Conservation (phyloP, 2,113 vertebrate genomes). For the Nesoenas mayeri region DNA sequence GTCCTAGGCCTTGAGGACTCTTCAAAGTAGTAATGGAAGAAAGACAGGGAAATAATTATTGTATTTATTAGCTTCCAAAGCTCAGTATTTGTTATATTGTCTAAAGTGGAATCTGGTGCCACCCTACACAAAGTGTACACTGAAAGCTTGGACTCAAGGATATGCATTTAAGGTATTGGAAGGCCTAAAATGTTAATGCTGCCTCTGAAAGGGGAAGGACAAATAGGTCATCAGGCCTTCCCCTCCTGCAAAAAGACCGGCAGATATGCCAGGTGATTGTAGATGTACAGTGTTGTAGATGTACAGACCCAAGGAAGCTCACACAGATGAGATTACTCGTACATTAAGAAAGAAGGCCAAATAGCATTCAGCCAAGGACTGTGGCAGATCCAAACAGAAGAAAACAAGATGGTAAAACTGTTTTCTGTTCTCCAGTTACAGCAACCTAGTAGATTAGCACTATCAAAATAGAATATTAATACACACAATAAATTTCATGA, state of each 20-base stretch:
- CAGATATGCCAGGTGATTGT: background rate
- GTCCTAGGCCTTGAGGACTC: background rate
- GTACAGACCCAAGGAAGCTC: background rate
- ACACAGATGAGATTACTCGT: background rate
- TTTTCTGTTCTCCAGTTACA: background rate
- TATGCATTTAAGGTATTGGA: background rate
- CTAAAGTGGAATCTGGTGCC: background rate
- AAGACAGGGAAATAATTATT: background rate
- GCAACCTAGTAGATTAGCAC: background rate
- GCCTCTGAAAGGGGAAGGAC: background rate
- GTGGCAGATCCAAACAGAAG: background rate
- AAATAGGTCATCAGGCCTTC: background rate
- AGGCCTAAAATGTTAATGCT: background rate
- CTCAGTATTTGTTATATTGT: background rate
- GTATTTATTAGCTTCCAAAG: background rate
- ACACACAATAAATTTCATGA: background rate
- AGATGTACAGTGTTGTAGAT: background rate
- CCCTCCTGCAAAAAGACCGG: background rate
- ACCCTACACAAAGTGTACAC: background rate
- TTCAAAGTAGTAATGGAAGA: background rate
- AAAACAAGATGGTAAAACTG: background rate
- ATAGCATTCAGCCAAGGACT: background rate
- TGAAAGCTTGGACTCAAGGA: background rate
- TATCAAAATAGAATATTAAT: background rate
- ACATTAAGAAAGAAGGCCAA: background rate